Conservation (phyloP, 2,113 vertebrate genomes). For the Phaethornis superciliosus region DNA sequence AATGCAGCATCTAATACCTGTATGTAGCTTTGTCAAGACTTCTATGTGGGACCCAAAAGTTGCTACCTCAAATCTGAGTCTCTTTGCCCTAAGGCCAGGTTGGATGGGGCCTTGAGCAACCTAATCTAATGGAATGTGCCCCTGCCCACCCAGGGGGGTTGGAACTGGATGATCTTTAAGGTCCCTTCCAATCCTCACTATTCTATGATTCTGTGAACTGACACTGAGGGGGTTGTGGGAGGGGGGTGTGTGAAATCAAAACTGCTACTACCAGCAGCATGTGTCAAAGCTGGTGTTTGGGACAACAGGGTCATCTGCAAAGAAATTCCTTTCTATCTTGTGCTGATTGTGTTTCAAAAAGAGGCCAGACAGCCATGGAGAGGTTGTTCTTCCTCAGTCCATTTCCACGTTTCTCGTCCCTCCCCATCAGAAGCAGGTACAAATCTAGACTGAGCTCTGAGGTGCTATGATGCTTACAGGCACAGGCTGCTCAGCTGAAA, state of each 20-base stretch:
- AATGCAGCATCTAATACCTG: not conserved
- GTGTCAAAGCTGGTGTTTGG: not conserved
- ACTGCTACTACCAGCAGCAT: not conserved
- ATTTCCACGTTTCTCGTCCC: not conserved
- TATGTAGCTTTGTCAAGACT: not conserved
- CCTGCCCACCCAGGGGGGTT: too few species aligned
- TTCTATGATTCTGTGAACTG: too few species aligned
- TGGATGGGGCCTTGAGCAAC: too few species aligned
- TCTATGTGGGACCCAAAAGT: not conserved
- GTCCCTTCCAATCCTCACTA: too few species aligned
- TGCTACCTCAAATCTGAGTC: not conserved
- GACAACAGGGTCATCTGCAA: not conserved
- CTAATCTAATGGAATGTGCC: too few species aligned
- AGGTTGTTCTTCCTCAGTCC: not conserved
- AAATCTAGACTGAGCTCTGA: not conserved
- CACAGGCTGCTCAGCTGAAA: not conserved
- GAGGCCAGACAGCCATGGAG: not conserved
- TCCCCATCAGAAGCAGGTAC: not conserved
- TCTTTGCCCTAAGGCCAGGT: not conserved
- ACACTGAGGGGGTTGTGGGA: too few species aligned
- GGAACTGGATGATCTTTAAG: too few species aligned
- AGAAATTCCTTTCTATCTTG: not conserved
- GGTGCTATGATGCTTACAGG: not conserved
- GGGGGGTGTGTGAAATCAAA: not conserved
- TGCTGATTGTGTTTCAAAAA: not conserved